These are phyloP conservation scores for human DNA, from an alignment of 2,113 vertebrate genomes.

Conservation along the genomic window GRCh38 chr11:61707501-61708000, in stretches of 20 bases:
- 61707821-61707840: too few relatives aligned
- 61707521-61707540: background rate
- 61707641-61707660: background rate
- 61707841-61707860: background rate
- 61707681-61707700: too few relatives aligned
- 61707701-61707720: background rate
- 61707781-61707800: background rate
- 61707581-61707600: background rate
- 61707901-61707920: background rate
- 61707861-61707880: background rate
- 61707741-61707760: background rate
- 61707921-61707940: background rate
- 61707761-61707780: background rate
- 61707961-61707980: background rate
- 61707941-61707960: background rate
- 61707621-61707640: background rate
- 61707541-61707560: background rate
- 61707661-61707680: background rate
- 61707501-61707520: background rate
- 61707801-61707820: too few relatives aligned
- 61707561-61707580: fast-evolving
- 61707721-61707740: background rate
- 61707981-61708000: too few relatives aligned
- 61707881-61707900: background rate
- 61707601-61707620: background rate